phyloP scores from a whole-genome alignment of 2,888 invertebrate species.

The Crocallis elinguaria region DNA sequence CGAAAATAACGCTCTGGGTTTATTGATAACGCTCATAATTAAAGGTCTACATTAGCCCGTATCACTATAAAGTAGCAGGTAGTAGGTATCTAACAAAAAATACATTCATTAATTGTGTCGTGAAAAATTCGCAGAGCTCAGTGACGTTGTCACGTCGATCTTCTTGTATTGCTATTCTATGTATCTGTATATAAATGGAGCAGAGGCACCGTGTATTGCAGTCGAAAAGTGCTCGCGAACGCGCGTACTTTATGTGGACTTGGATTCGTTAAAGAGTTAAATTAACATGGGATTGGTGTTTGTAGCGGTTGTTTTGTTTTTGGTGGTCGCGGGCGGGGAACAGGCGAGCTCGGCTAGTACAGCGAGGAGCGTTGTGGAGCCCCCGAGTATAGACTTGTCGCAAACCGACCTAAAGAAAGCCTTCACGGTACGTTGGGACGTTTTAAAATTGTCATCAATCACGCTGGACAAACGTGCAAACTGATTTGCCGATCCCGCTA shows the following conservation, averaged over 20 bases:
- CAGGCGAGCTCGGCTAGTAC: slow-evolving; percentile 30
- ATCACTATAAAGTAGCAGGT: background rate
- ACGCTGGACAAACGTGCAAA: slow-evolving; percentile 23
- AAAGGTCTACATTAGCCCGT: too few species aligned
- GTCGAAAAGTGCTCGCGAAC: slow-evolving; percentile 75
- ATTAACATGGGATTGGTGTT: slow-evolving; percentile 53
- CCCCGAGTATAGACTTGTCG: slow-evolving; percentile 49
- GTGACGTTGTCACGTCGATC: slow-evolving; percentile 49
- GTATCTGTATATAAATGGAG: slow-evolving; percentile 78
- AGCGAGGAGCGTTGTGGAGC: slow-evolving; percentile 42
- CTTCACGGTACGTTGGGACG: slow-evolving; percentile 68
- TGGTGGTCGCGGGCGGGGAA: slow-evolving; percentile 50
- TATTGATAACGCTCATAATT: too few species aligned
- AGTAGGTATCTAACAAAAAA: background rate
- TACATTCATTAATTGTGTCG: background rate
- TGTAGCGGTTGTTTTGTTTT: slow-evolving; percentile 46
- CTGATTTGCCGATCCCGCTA: slow-evolving; percentile 11
- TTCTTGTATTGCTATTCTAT: slow-evolving; percentile 62
- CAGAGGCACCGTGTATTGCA: slow-evolving; percentile 68
- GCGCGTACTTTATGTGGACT: slow-evolving; percentile 57
- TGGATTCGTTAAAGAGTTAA: slow-evolving; percentile 48
- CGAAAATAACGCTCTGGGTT: too few species aligned
- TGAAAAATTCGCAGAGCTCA: slow-evolving; percentile 14
- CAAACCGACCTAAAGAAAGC: slow-evolving; percentile 63
- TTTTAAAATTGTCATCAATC: slow-evolving; percentile 41